phyloP scores from a whole-genome alignment of 2,888 invertebrate species.

The Keiferia lycopersicella region DNA sequence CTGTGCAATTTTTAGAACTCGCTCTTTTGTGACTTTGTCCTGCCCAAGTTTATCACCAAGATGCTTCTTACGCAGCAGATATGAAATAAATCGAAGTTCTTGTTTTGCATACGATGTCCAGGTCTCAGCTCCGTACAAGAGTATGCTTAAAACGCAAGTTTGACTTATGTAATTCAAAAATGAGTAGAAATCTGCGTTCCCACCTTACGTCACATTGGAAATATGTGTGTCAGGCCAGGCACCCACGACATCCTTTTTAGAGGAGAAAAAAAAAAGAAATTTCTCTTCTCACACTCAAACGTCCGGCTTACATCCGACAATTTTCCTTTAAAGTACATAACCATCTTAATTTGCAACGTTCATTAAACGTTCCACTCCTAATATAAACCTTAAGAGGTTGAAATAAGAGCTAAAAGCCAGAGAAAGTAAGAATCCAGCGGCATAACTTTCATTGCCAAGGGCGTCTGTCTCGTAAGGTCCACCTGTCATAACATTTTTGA shows the following conservation, averaged over 20 bases:
- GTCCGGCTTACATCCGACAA: conserved; percentile 72
- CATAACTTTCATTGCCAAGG: conserved; percentile 45
- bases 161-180: background rate
- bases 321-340: conserved; percentile 67
- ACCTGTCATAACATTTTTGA: conserved; percentile 38
- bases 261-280: conserved; percentile 61
- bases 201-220: conserved; percentile 33
- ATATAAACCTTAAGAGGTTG: conserved; percentile 38
- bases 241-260: conserved; percentile 68
- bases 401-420: conserved; percentile 27
- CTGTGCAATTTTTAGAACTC: too few species aligned
- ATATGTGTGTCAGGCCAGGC: conserved; percentile 61
- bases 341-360: conserved; percentile 34
- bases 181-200: background rate
- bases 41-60: too few species aligned
- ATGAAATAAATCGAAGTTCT: too few species aligned
- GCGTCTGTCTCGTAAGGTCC: conserved; percentile 46
- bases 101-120: too few species aligned
- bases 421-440: conserved; percentile 31
- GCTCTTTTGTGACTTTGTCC: too few species aligned
- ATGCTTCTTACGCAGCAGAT: too few species aligned
- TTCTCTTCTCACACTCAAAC: conserved; percentile 70
- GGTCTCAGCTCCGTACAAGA: too few species aligned
- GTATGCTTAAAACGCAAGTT: too few species aligned
- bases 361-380: conserved; percentile 18